Evolutionary conservation across 2,888 invertebrate genomes (phyloP), one percentile per base, ranked within the genome.

Genomic region (Troides helena): DNA sequence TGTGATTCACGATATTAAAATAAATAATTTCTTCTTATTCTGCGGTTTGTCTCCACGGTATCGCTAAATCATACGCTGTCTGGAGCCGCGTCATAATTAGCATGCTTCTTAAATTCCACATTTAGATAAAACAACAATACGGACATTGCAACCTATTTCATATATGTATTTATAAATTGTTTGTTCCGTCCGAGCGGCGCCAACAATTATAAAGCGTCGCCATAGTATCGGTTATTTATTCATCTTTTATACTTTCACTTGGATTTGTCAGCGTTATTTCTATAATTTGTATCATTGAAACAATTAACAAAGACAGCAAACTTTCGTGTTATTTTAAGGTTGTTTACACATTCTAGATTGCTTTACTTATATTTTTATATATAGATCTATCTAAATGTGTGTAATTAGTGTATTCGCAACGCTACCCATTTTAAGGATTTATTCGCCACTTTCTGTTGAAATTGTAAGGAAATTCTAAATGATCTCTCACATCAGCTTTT

Each of bases 1-100:
- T 69, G 76, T 90, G 88, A 89, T 83, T 90, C 89, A 90, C 77
- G 73, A 77, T 78, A 83, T 88, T 72, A 83, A 87, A 89, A 88
- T 89, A 88, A 84, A 85, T 80, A 71, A 72, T 73, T 76, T 75
- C 76, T 74, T 78, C 80, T 74, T 85, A 85, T 85, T 81, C 80
- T 75, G 76, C 74, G 78, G 74, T 75, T 77, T 76, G 81, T 78
- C 80, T 77, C 78, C 74, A 76, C 72, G 75, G 74, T 73, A 75
- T 72, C 77, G 76, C 79, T 87, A 85, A 86, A 86, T 86, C 83
- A 83, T 81, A 78, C 76, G 78, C 69, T 69, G 72, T 71, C 75
- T 74, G 76, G 73, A 72, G 72, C 73, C 71, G 74, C 69, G 71
- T 63, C 72, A 70, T 75, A 77, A 78, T 78, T 80, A 78, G 73